Percentiles rank a stretch among this genome's conserved stretches.
phyloP scores from a whole-genome alignment of 2,797 vertebrate genomes.

The Sarcoramphus papa region DNA sequence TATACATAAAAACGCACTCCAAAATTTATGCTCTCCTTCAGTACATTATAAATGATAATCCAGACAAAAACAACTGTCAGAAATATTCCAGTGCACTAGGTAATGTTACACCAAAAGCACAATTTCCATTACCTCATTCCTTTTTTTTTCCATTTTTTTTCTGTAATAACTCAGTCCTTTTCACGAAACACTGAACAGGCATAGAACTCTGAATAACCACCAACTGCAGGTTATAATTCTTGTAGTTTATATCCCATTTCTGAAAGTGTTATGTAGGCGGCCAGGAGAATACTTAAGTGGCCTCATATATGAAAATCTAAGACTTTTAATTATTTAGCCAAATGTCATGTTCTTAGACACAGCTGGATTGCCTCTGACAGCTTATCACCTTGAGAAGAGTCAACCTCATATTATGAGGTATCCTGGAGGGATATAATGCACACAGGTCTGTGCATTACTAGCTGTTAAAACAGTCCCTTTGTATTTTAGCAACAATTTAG shows the following conservation, averaged over 20 bases:
- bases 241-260: neutral
- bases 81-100: neutral
- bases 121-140: neutral
- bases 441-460: neutral
- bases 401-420: neutral
- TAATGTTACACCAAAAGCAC: neutral
- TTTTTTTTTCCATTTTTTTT: neutral
- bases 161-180: neutral
- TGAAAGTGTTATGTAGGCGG: neutral
- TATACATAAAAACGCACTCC: neutral
- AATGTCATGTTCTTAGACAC: neutral
- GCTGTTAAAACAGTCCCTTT: neutral
- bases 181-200: neutral
- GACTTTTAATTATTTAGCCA: neutral
- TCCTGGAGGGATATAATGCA: neutral
- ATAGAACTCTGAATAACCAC: neutral
- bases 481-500: neutral
- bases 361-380: neutral
- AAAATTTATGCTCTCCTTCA: neutral
- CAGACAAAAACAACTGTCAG: neutral
- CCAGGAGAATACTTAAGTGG: neutral
- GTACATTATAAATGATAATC: neutral
- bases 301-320: neutral
- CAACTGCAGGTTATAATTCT: neutral
- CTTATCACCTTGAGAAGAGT: neutral